Percentiles rank a stretch among this genome's conserved stretches.
Evolutionary conservation across 2,113 vertebrate genomes (phyloP).

Genomic region (Pimephales promelas): DNA sequence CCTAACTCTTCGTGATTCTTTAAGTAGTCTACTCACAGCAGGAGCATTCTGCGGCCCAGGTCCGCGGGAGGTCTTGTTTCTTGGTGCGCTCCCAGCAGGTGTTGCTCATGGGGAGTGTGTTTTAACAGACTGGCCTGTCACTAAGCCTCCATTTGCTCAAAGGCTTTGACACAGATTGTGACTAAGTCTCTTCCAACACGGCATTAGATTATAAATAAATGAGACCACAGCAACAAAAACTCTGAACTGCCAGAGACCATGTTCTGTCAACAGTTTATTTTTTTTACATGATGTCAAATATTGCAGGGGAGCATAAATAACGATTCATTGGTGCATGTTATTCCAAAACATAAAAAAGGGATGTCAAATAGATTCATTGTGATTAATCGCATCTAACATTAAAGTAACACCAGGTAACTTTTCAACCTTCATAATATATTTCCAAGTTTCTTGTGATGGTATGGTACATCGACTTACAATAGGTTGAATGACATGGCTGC

Average conservation of each 20-base stretch:
- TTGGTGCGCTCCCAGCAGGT: slow-evolving; percentile 12
- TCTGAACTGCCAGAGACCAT: neutral
- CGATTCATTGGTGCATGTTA: neutral
- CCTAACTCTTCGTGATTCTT: neutral
- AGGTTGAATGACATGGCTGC: too few species aligned
- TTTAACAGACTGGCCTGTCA: slow-evolving; percentile 35
- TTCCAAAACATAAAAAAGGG: neutral
- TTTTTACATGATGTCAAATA: neutral
- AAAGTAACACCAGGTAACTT: too few species aligned
- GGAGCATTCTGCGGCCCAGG: neutral
- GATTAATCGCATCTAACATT: too few species aligned
- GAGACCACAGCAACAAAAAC: neutral
- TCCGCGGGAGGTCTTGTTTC: neutral
- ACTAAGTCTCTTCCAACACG: neutral
- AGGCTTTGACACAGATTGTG: slow-evolving; percentile 18
- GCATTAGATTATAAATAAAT: slow-evolving; percentile 16
- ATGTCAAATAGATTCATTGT: too few species aligned
- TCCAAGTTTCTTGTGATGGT: too few species aligned
- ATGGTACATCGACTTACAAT: too few species aligned
- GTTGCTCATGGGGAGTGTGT: neutral
- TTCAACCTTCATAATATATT: too few species aligned
- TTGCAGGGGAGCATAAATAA: neutral
- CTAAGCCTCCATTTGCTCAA: slow-evolving; percentile 26
- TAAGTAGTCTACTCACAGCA: neutral
- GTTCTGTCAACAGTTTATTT: neutral